Conservation (phyloP, 2,113 vertebrate genomes). For the Podarcis cretensis region DNA sequence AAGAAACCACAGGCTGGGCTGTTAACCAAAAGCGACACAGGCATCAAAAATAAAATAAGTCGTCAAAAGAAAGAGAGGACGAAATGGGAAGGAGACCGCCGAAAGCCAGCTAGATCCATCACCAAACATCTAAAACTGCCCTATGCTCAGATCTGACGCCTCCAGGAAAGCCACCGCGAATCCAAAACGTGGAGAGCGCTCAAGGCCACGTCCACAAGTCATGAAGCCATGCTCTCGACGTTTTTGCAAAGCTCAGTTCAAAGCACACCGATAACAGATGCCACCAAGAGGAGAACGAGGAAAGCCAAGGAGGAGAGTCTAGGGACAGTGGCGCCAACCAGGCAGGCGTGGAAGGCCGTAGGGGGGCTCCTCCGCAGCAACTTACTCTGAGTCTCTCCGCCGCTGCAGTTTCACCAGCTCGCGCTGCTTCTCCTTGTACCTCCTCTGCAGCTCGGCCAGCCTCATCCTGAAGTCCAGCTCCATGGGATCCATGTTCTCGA, state of each 20-base stretch:
- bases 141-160: slow-evolving; percentile 61
- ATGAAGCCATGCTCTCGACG: slow-evolving; percentile 44
- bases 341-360: slow-evolving; percentile 28
- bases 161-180: slow-evolving; percentile 8
- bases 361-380: slow-evolving; percentile 26
- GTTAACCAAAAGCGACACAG: slow-evolving; percentile 69
- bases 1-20: slow-evolving; percentile 83
- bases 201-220: slow-evolving; percentile 44
- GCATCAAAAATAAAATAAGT: not conserved
- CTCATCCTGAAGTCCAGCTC: slow-evolving; percentile 94
- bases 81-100: slow-evolving; percentile 21
- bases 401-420: slow-evolving; percentile 93
- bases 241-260: slow-evolving; percentile 55
- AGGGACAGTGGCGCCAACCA: not conserved
- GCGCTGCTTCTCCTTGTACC: slow-evolving; percentile 94
- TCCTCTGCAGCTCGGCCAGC: slow-evolving; percentile 92
- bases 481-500: slow-evolving; percentile 89
- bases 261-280: not conserved
- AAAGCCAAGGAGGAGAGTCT: slow-evolving; percentile 7
- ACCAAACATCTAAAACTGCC: slow-evolving; percentile 67
- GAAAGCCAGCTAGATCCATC: slow-evolving; percentile 46
- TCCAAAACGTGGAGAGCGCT: slow-evolving; percentile 35
- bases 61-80: no score
- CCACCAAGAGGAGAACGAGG: slow-evolving; percentile 33
- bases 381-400: slow-evolving; percentile 91